Base-by-base conservation (phyloP, 2,888 invertebrate species). In the Drosophila mimetica region DNA sequence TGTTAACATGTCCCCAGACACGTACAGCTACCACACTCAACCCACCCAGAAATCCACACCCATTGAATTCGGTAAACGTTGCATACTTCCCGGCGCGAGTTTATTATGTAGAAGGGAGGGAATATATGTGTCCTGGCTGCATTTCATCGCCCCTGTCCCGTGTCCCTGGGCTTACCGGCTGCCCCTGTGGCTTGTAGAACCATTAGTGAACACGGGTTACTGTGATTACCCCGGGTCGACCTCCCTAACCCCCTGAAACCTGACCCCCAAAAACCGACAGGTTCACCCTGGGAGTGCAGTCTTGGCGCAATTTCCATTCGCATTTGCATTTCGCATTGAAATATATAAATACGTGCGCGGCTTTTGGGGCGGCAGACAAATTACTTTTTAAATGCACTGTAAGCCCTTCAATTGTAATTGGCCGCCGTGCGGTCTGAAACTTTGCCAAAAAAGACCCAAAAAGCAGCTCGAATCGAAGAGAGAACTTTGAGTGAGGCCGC, bases 361-460 rank as follows among this genome's bases (percentile, higher is more conserved):
- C 87, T 90, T 90, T 90, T 78, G 70, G 79, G 71, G 63, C 76
- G 77, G 79, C 85, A 90, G 89, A 89, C 90, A 89, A 89, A 89
- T 89, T 89, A 90, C 90, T 89, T 89, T 89, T 89, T 89, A 89
- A 89, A 90, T 89, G 90, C 89, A 90, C 84, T 87, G 88, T 89
- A 86, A 87, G 83, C 86, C 86, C 74, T 71, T 70, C 83, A 83
- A 83, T 83, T 86, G 88, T 87, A 88, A 83, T 87, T 83, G 86
- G 84, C 79, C 82, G 63, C 65, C 60, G 67, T 60, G 81, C 70
- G 82, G 80, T 71, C 73, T 79, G 86, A 83, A 79, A 77, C 77
- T 79, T 85, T 87, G 83, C 83, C 83, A 82, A 77, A 72, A 75
- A 81, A 71, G 22, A 22, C 5, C 1, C 13, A 41, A 13, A 44